Evolutionary conservation across 2,888 invertebrate species (phyloP), one percentile per base, ranked within the genome.

Genomic region (Eupithecia insigniata): DNA sequence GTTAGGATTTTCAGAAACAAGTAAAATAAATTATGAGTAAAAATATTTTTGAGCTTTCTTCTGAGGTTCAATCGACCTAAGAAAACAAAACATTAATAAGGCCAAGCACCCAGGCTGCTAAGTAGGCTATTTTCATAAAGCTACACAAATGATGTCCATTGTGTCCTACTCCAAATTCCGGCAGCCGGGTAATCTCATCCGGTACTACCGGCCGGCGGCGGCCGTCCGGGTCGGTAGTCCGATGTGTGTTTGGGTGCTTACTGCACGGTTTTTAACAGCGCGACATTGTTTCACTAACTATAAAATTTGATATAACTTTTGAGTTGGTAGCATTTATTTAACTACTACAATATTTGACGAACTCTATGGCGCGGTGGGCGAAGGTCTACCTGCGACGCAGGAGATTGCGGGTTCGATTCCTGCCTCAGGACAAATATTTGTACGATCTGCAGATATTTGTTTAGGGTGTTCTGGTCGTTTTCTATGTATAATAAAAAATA

Each of bases 181-280:
- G 71, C 58, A 61, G 61, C 58, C 26, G 60, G 58, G 65, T 71
- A 69, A 75, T 76, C 76, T 75, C 72, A 71, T 76, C 77, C 78
- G 75, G 22, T 22, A 10, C 10, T 10, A n/a, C 46, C n/a, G 10
- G 5, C 5, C 8, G 16, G 5, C 5, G 0, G 16, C 18, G 36
- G 46, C 14, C n/a, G 46, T n/a, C 46, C 46, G n/a, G 46, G n/a
- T 0, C 46, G 46, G 46, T 51, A 51, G 46, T 22, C 22, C n/a
- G 46, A 22, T 51, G 46, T 46, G 10, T 51, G 46, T 22, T 46
- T 51, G 46, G 46, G 10, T 10, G 22, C n/a, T 22, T 8, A 2
- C 8, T 10, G 10, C 46, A 51, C 46, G 46, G 46, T 51, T 22
- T 51, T 10, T 51, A 22, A 51, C 22, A 4, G 46, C 22, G 46